Percentiles rank a stretch among this genome's conserved stretches.
phyloP scores from a whole-genome alignment of 2,797 vertebrate species.

The Melanotaenia maccullochi region DNA sequence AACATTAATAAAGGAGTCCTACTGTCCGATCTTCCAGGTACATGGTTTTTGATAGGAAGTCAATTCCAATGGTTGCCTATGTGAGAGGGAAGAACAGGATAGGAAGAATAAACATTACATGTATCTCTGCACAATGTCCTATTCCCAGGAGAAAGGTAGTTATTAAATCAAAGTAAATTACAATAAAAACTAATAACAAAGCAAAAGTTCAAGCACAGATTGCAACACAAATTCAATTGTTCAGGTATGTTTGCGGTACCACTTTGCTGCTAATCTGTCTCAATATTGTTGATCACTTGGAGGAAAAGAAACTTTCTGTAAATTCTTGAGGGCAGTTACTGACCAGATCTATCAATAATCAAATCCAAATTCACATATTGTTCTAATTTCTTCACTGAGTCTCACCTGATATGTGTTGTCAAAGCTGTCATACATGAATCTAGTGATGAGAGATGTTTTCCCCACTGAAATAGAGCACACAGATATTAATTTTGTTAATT shows the following conservation, averaged over 20 bases:
- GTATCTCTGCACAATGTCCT: conserved; percentile 31
- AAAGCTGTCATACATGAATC: conserved; percentile 89
- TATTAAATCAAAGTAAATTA: conserved; percentile 31
- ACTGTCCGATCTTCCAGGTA: conserved; percentile 94
- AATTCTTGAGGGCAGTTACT: not conserved
- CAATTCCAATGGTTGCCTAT: conserved; percentile 92
- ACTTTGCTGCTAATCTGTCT: not conserved
- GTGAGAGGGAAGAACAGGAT: conserved; percentile 48
- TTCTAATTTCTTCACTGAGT: conserved; percentile 1
- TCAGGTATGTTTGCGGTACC: not conserved
- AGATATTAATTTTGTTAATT: conserved; percentile 10
- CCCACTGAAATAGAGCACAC: conserved; percentile 79
- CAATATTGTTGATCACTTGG: not conserved
- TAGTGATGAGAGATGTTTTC: conserved; percentile 87
- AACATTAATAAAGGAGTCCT: conserved; percentile 63
- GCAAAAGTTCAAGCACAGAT: conserved; percentile 17
- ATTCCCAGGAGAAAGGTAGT: conserved; percentile 5
- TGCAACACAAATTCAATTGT: conserved; percentile 47
- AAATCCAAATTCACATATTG: not conserved
- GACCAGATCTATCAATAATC: conserved; percentile 4
- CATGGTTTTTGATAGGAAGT: conserved; percentile 95
- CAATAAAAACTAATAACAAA: conserved; percentile 27
- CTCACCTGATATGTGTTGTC: conserved; percentile 88
- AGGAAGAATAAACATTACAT: conserved; percentile 31
- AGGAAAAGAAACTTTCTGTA: not conserved